phyloP scores from a whole-genome alignment of 2,888 invertebrate species.

The Pyralis farinalis region DNA sequence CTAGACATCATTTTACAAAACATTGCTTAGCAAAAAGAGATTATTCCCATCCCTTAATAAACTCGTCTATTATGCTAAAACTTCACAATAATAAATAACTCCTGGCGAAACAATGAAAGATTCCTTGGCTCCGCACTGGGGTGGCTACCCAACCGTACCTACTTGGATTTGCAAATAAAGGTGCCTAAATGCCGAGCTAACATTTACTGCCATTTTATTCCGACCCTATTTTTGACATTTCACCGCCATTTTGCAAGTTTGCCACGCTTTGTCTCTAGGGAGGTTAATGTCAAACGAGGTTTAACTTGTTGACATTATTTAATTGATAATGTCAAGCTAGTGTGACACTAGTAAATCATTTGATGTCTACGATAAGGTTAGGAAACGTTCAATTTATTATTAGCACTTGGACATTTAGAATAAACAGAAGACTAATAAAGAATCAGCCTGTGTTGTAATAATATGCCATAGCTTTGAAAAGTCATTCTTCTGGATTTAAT shows the following conservation, averaged over 20 bases:
- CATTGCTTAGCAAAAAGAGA: neutral
- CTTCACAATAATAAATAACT: constrained; percentile 29
- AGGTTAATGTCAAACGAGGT: constrained; percentile 18
- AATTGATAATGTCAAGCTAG: neutral
- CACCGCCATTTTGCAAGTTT: constrained; percentile 30
- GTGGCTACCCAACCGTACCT: constrained; percentile 38
- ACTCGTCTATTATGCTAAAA: constrained; percentile 29
- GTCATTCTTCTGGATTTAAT: too few relatives aligned
- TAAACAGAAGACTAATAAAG: too few relatives aligned
- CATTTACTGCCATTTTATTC: constrained; percentile 27
- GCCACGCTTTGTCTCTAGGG: constrained; percentile 26
- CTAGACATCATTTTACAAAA: neutral
- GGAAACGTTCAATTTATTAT: too few relatives aligned
- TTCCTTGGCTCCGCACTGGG: constrained; percentile 18
- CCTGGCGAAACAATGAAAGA: constrained; percentile 19
- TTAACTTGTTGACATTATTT: constrained; percentile 5
- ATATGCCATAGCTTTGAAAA: too few relatives aligned
- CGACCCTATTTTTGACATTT: constrained; percentile 57
- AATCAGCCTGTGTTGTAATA: too few relatives aligned
- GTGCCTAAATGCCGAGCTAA: constrained; percentile 39
- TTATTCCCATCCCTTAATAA: constrained; percentile 10
- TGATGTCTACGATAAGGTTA: too few relatives aligned
- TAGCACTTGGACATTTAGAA: too few relatives aligned
- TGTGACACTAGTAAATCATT: too few relatives aligned
- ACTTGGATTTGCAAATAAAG: constrained; percentile 26